A percentile compares a stretch with the other conserved stretches of the same genome.
Evolutionary conservation across 2,113 vertebrate species (phyloP).

Genomic region (Tautogolabrus adspersus): DNA sequence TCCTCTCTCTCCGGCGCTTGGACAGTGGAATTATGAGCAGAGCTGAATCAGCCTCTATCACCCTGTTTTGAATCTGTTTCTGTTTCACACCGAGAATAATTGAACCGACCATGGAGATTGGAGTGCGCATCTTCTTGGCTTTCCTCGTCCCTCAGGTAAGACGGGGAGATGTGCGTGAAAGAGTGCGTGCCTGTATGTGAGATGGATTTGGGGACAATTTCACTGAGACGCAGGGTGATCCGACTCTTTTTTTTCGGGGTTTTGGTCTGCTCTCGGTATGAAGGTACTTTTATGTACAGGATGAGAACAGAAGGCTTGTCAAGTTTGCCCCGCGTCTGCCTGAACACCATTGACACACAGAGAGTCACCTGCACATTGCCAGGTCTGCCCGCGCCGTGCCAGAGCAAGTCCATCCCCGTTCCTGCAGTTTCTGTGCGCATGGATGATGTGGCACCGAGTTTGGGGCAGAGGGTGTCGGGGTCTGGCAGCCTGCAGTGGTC

Average conservation of each 20-base stretch:
- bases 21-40: slow-evolving; percentile 99
- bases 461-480: slow-evolving; percentile 4
- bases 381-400: background rate
- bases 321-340: slow-evolving; percentile 59
- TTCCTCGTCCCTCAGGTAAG: slow-evolving; percentile 97
- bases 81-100: slow-evolving; percentile 77
- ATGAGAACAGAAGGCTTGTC: slow-evolving; percentile 1
- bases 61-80: slow-evolving; percentile 85
- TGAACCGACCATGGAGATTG: slow-evolving; percentile 87
- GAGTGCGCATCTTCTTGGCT: slow-evolving; percentile 88
- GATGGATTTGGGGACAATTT: background rate
- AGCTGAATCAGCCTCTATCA: slow-evolving; percentile 90
- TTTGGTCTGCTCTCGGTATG: background rate
- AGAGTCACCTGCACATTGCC: background rate
- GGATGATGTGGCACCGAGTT: slow-evolving; percentile 41
- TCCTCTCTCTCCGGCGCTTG: slow-evolving; percentile 88
- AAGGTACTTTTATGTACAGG: background rate
- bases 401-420: slow-evolving; percentile 35
- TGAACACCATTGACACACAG: background rate
- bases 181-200: background rate
- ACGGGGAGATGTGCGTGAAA: background rate
- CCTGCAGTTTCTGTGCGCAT: slow-evolving; percentile 2
- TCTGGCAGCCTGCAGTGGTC: slow-evolving; percentile 28
- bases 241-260: background rate
- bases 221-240: background rate